These are phyloP conservation scores for Sinonovacula constricta DNA, from an alignment of 1,140 invertebrate species.

Conservation along the genomic window DNA sequence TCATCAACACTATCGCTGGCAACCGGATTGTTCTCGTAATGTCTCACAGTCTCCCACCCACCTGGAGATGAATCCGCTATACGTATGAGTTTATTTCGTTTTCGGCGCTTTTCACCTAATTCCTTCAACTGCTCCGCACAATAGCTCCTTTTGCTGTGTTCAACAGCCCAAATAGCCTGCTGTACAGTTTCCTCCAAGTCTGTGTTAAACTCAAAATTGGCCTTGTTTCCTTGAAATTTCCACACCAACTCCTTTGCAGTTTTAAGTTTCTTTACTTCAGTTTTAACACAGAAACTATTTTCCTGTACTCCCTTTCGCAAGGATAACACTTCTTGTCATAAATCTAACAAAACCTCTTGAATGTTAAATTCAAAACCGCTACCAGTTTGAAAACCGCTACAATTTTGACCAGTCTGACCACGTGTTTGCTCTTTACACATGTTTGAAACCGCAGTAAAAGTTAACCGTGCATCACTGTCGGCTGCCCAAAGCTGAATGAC, in stretches of 20 bases:
- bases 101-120: not conserved
- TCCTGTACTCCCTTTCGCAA: not conserved
- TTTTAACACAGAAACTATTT: not conserved
- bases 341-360: too few species aligned
- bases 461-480: too few species aligned
- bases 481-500: too few species aligned
- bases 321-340: too few species aligned
- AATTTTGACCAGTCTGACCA: too few species aligned
- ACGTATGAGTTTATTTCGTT: slow-evolving; percentile 26
- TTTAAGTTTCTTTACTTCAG: slow-evolving; percentile 27
- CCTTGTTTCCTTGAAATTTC: slow-evolving; percentile 12
- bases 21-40: slow-evolving; percentile 16
- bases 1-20: slow-evolving; percentile 40
- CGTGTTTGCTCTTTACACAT: too few species aligned
- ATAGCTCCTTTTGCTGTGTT: slow-evolving; percentile 19
- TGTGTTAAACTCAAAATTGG: slow-evolving; percentile 11
- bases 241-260: slow-evolving; percentile 7
- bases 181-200: not conserved
- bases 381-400: too few species aligned
- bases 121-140: slow-evolving; percentile 6
- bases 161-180: not conserved
- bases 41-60: slow-evolving; percentile 41
- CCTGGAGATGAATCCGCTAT: slow-evolving; percentile 30
- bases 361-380: too few species aligned
- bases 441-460: too few species aligned